A percentile compares a stretch with the other conserved stretches of the same genome.
These are phyloP conservation scores for Sigmodon hispidus DNA, from an alignment of 2,113 vertebrate species.

Conservation along the genomic window DNA sequence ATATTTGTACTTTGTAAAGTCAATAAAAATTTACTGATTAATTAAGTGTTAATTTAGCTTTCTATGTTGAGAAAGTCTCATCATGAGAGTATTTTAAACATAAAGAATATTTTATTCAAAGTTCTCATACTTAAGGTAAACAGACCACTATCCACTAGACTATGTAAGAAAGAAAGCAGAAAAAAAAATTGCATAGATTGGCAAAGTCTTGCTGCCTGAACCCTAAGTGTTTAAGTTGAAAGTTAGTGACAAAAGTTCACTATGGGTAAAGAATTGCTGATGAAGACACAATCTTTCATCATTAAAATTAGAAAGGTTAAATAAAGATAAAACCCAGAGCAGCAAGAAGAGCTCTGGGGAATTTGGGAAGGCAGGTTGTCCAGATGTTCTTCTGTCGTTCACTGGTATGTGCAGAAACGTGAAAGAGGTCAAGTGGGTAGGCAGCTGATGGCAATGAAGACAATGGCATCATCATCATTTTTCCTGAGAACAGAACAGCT, in stretches of 20 bases:
- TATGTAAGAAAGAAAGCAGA: neutral
- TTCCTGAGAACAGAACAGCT: constrained; percentile 12
- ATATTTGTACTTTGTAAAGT: neutral
- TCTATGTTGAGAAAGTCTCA: neutral
- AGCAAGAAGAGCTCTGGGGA: constrained; percentile 50
- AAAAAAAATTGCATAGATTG: neutral
- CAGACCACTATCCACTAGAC: neutral
- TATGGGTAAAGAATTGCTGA: constrained; percentile 55
- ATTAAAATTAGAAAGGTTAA: constrained; percentile 65
- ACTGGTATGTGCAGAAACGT: constrained; percentile 25
- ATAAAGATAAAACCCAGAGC: constrained; percentile 69
- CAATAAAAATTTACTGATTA: constrained; percentile 16
- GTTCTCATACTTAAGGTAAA: neutral
- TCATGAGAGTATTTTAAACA: neutral
- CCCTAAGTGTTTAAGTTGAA: neutral
- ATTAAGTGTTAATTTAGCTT: constrained; percentile 14
- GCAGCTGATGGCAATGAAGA: neutral
- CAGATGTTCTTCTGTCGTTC: constrained; percentile 54
- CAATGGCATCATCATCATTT: neutral
- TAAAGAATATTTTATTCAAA: neutral
- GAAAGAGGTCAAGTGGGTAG: constrained; percentile 45
- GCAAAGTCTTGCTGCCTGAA: neutral
- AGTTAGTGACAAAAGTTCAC: constrained; percentile 33
- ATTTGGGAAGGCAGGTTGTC: constrained; percentile 38
- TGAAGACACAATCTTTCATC: constrained; percentile 42